phyloP scores from a whole-genome alignment of 1,140 invertebrate genomes.

The Dufourea novaeangliae region DNA sequence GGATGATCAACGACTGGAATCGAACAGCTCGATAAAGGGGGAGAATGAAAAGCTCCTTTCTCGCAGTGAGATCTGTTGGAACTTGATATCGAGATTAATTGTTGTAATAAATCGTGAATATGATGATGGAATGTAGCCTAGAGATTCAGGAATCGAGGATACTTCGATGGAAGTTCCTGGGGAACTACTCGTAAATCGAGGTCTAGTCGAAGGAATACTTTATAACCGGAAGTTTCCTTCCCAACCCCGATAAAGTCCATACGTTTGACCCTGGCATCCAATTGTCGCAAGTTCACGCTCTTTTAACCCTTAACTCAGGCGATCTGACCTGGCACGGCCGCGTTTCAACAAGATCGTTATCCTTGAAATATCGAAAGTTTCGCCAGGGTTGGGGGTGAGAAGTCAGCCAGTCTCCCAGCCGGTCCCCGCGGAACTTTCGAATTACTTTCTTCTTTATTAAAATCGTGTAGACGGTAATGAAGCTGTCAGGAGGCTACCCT shows the following conservation, averaged over 20 bases:
- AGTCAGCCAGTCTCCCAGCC: background rate
- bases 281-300: conserved; percentile 64
- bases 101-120: background rate
- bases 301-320: conserved; percentile 46
- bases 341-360: conserved; percentile 58
- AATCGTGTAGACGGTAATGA: conserved; percentile 52
- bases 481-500: background rate
- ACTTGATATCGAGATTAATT: too few species aligned
- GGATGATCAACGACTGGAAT: background rate
- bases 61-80: too few species aligned
- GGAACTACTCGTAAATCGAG: conserved; percentile 29
- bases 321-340: conserved; percentile 1
- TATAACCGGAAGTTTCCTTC: conserved; percentile 53
- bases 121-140: background rate
- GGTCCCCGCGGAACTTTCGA: conserved; percentile 37
- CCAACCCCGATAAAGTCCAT: conserved; percentile 55
- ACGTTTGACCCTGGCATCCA: conserved; percentile 57
- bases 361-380: conserved; percentile 55
- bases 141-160: conserved; percentile 7
- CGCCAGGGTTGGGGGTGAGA: background rate
- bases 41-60: too few species aligned
- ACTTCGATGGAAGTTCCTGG: background rate
- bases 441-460: conserved; percentile 57
- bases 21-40: too few species aligned
- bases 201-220: conserved; percentile 14